phyloP scores from a whole-genome alignment of 2,797 vertebrate species.

The Xenops minutus region DNA sequence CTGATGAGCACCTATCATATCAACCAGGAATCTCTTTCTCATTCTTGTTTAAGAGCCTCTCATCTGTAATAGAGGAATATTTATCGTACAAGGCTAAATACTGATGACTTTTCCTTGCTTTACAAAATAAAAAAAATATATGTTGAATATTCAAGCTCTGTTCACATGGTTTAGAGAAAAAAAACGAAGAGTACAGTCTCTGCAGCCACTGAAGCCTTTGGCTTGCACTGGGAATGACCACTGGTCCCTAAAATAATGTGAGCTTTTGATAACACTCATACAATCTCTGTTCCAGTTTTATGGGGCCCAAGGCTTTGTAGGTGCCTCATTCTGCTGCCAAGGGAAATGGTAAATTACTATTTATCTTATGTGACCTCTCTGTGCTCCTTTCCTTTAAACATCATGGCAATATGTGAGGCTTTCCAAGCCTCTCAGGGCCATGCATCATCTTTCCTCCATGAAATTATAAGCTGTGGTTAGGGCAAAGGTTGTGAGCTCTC shows the following conservation, averaged over 20 bases:
- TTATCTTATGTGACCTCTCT: conserved; percentile 4
- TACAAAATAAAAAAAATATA: neutral
- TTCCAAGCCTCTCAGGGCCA: neutral
- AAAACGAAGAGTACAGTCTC: neutral
- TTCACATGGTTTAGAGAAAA: neutral
- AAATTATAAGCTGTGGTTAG: conserved; percentile 62
- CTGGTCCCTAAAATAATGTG: neutral
- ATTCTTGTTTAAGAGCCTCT: neutral
- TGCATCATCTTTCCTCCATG: conserved; percentile 43
- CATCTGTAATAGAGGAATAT: neutral
- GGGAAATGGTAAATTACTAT: neutral
- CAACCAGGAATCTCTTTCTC: neutral
- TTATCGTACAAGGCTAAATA: neutral
- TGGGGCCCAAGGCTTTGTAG: neutral
- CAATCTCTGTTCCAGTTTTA: neutral
- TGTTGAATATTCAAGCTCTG: neutral
- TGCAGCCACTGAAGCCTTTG: neutral
- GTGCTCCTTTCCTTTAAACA: conserved; percentile 33
- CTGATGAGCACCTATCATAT: neutral
- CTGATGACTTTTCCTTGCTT: neutral
- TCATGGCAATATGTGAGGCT: neutral
- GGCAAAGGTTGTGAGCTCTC: conserved; percentile 38
- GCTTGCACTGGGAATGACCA: neutral
- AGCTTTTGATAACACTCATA: neutral
- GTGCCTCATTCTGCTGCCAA: neutral